Evolutionary conservation across 2,797 vertebrate genomes (phyloP).

Genomic region (Fistularia tabacaria): DNA sequence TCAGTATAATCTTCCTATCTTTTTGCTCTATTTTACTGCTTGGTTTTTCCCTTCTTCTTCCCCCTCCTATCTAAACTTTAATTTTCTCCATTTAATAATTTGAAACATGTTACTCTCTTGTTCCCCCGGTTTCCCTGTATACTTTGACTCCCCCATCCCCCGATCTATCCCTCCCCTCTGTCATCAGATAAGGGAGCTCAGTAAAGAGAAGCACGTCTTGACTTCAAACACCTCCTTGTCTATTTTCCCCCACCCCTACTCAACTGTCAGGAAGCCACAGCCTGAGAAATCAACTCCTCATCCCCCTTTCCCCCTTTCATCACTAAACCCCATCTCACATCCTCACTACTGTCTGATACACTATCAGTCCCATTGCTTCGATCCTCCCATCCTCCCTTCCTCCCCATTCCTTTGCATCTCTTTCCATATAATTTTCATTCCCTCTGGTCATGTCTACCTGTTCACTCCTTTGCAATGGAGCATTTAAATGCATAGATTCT

Average conservation of each 20-base stretch:
- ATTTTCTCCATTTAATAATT: slow-evolving; percentile 62
- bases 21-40: no score
- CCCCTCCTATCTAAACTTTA: slow-evolving; percentile 25
- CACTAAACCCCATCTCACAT: slow-evolving; percentile 11
- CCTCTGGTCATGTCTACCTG: slow-evolving; percentile 22
- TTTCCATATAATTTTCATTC: slow-evolving; percentile 36
- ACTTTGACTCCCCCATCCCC: slow-evolving; percentile 18
- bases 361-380: slow-evolving; percentile 23
- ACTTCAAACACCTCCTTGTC: slow-evolving; percentile 71
- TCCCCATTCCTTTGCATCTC: slow-evolving; percentile 12
- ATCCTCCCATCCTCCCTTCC: slow-evolving; percentile 6
- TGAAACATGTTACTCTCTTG: slow-evolving; percentile 41
- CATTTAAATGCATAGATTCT: slow-evolving; percentile 29
- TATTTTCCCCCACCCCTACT: slow-evolving; percentile 58
- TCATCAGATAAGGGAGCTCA: slow-evolving; percentile 64
- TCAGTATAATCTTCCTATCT: not conserved
- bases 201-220: slow-evolving; percentile 62
- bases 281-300: slow-evolving; percentile 37
- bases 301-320: slow-evolving; percentile 1
- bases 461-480: slow-evolving; percentile 13
- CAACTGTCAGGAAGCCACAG: slow-evolving; percentile 36
- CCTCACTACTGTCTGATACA: slow-evolving; percentile 19
- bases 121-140: slow-evolving; percentile 21
- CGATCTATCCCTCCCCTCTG: slow-evolving; percentile 25
- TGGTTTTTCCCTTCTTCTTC: slow-evolving; percentile 22